phyloP scores from a whole-genome alignment of 2,113 vertebrate genomes.

The Suncus etruscus region DNA sequence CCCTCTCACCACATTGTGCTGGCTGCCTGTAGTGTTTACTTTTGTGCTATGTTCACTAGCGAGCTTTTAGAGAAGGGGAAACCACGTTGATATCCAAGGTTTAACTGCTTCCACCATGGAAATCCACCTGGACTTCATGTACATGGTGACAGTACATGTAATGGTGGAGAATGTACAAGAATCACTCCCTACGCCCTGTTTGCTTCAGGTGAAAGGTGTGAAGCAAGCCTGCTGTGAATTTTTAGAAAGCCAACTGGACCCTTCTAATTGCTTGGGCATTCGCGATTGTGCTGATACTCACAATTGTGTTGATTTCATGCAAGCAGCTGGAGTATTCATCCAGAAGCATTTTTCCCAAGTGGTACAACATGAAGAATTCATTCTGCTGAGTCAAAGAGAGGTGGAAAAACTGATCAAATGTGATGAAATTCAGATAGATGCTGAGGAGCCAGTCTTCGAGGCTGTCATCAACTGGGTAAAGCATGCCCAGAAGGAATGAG shows the following conservation, averaged over 20 bases:
- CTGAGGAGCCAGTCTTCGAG: slow-evolving; percentile 98
- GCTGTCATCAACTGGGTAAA: slow-evolving; percentile 99
- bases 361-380: slow-evolving; percentile 99
- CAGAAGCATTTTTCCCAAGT: slow-evolving; percentile 99
- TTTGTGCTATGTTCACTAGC: slow-evolving; percentile 99
- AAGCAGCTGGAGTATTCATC: slow-evolving; percentile 97
- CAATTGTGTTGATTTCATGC: slow-evolving; percentile 98
- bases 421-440: slow-evolving; percentile 99
- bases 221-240: slow-evolving; percentile 99
- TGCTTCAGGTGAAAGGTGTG: slow-evolving; percentile 99
- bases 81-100: slow-evolving; percentile 98
- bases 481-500: slow-evolving; percentile 94
- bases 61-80: slow-evolving; percentile 99
- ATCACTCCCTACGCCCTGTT: slow-evolving; percentile 95
- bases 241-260: slow-evolving; percentile 97
- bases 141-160: slow-evolving; percentile 98
- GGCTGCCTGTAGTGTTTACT: slow-evolving; percentile 99
- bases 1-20: slow-evolving; percentile 97
- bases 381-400: slow-evolving; percentile 96
- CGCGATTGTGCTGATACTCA: slow-evolving; percentile 99
- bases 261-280: slow-evolving; percentile 98
- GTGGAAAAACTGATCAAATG: slow-evolving; percentile 99
- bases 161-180: slow-evolving; percentile 99
- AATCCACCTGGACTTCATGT: slow-evolving; percentile 98
- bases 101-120: slow-evolving; percentile 99